Percentiles rank a stretch among this genome's conserved stretches.
These are phyloP conservation scores for Leucosticte australis DNA, from an alignment of 2,113 vertebrate species.

Conservation along the genomic window DNA sequence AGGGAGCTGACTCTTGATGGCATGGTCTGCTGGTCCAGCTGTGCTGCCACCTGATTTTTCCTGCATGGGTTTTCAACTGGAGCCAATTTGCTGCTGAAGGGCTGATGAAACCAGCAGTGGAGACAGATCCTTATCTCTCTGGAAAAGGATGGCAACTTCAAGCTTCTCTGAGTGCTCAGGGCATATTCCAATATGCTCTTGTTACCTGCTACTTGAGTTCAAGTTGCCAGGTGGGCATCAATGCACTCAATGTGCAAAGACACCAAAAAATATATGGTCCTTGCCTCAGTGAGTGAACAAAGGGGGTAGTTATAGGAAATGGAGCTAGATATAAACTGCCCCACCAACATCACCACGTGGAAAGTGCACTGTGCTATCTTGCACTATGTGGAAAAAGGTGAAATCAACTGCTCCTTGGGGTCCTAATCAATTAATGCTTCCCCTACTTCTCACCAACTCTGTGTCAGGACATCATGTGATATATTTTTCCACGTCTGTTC, in stretches of 20 bases:
- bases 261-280: neutral
- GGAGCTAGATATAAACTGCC: neutral
- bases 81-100: neutral
- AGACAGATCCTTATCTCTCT: neutral
- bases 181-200: neutral
- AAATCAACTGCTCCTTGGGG: neutral
- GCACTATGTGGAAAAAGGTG: neutral
- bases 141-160: neutral
- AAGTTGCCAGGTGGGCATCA: neutral
- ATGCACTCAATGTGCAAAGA: neutral
- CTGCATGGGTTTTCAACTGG: neutral
- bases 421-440: neutral
- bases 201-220: neutral
- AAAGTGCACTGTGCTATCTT: neutral
- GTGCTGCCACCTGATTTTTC: neutral
- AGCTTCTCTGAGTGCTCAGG: neutral
- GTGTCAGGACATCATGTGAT: neutral
- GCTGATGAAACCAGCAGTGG: neutral
- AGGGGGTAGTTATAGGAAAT: neutral
- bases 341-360: fast-evolving
- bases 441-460: neutral
- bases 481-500: neutral
- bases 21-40: neutral
- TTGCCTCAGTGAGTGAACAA: neutral
- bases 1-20: neutral